Conservation (phyloP, 2,113 vertebrate species). For the human (Homo sapiens) region DNA sequence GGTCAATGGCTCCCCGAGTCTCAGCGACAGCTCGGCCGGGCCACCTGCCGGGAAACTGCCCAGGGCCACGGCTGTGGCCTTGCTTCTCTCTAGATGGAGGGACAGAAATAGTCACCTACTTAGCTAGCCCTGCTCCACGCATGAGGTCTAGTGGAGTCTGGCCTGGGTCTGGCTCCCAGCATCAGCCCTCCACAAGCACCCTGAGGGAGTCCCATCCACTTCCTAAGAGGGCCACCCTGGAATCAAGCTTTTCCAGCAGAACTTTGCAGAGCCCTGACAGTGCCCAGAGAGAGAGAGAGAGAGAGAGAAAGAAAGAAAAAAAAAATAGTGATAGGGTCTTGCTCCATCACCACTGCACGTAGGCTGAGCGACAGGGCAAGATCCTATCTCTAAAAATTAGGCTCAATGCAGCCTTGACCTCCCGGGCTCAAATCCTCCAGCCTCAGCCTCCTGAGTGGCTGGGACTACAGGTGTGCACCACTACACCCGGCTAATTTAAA, state of each 20-base stretch:
- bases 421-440: no score
- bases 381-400: no score
- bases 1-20: slow-evolving; percentile 86
- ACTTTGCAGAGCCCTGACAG: not conserved
- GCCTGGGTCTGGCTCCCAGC: not conserved
- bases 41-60: slow-evolving; percentile 83
- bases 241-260: not conserved
- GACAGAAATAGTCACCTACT: not conserved
- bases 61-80: slow-evolving; percentile 84
- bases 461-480: no score
- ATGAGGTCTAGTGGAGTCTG: not conserved
- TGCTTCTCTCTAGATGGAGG: slow-evolving; percentile 73
- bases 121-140: not conserved
- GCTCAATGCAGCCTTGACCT: no score
- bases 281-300: not conserved
- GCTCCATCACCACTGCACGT: no score
- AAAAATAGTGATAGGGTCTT: no score
- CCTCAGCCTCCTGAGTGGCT: no score
- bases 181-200: not conserved
- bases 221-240: not conserved
- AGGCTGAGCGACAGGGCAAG: no score
- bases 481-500: no score
- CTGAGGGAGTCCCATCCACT: not conserved
- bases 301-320: no score
- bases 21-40: slow-evolving; percentile 75